Percentiles rank a stretch among this genome's conserved stretches.
phyloP scores from a whole-genome alignment of 2,888 invertebrate genomes.

The Cheilosia pagana region DNA sequence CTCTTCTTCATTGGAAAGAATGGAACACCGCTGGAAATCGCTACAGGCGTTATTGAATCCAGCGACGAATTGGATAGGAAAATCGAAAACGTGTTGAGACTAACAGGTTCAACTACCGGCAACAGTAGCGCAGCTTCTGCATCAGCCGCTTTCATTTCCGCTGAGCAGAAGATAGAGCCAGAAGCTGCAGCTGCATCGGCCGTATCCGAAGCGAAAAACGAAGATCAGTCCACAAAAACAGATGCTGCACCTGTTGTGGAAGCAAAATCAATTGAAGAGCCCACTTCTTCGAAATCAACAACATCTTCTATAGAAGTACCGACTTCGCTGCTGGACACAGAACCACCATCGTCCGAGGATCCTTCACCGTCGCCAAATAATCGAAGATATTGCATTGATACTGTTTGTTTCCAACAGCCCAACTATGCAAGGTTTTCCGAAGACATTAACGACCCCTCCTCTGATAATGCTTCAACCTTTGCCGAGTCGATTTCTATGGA shows the following conservation, averaged over 20 bases:
- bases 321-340: constrained; percentile 25
- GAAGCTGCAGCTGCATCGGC: constrained; percentile 76
- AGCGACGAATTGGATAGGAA: constrained; percentile 86
- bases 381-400: constrained; percentile 14
- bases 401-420: constrained; percentile 34
- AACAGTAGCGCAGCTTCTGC: constrained; percentile 27
- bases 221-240: constrained; percentile 10
- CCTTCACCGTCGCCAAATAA: constrained; percentile 19
- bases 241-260: constrained; percentile 5
- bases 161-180: constrained; percentile 86
- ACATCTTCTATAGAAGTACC: constrained; percentile 35
- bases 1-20: constrained; percentile 93
- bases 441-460: constrained; percentile 32
- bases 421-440: constrained; percentile 9
- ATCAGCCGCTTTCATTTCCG: constrained; percentile 78
- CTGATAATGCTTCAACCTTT: constrained; percentile 33
- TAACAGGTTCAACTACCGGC: constrained; percentile 71
- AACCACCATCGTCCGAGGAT: background rate
- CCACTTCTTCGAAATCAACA: constrained; percentile 39
- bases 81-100: constrained; percentile 86
- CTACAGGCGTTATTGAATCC: constrained; percentile 87
- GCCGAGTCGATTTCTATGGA: constrained; percentile 51
- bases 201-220: constrained; percentile 1
- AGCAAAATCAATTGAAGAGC: constrained; percentile 26
- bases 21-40: constrained; percentile 92